Evolutionary conservation across 2,797 vertebrate genomes (phyloP).

Genomic region (Neosalanx taihuensis): DNA sequence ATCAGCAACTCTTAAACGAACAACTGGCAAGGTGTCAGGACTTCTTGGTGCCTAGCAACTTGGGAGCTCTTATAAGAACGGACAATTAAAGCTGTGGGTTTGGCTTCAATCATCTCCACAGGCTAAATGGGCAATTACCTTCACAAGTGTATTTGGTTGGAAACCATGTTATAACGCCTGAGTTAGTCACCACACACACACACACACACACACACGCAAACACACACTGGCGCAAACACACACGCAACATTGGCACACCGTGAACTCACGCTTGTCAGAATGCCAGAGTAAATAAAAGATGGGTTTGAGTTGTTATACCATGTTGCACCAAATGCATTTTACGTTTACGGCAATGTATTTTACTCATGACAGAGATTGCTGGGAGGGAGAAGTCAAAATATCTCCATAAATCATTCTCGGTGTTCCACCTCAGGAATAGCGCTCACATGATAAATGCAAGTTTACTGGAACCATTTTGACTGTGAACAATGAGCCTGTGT

Average conservation of each 20-base stretch:
- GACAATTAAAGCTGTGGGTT: conserved; percentile 34
- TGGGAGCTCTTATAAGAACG: conserved; percentile 38
- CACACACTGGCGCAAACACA: conserved; percentile 36
- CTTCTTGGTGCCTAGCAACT: conserved; percentile 23
- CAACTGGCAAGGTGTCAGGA: conserved; percentile 17
- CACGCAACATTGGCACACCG: neutral
- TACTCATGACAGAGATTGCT: conserved; percentile 64
- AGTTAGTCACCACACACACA: conserved; percentile 26
- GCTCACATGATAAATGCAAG: conserved; percentile 73
- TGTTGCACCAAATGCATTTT: conserved; percentile 67
- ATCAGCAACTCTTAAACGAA: neutral
- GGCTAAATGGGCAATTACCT: conserved; percentile 25
- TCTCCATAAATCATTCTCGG: conserved; percentile 73
- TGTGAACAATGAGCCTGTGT: conserved; percentile 70
- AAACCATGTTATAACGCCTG: conserved; percentile 44
- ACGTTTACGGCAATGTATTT: conserved; percentile 69
- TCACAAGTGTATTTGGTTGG: conserved; percentile 25
- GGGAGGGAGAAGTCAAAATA: conserved; percentile 58
- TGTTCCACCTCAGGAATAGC: conserved; percentile 72
- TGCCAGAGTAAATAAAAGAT: conserved; percentile 66
- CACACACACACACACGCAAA: neutral
- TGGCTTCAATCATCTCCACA: conserved; percentile 41
- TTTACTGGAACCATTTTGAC: conserved; percentile 76
- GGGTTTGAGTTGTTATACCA: conserved; percentile 65
- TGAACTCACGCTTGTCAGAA: conserved; percentile 54